A percentile compares a stretch with the other conserved stretches of the same genome.
Evolutionary conservation across 2,888 invertebrate species (phyloP).

Genomic region (Ethmia dodecea): DNA sequence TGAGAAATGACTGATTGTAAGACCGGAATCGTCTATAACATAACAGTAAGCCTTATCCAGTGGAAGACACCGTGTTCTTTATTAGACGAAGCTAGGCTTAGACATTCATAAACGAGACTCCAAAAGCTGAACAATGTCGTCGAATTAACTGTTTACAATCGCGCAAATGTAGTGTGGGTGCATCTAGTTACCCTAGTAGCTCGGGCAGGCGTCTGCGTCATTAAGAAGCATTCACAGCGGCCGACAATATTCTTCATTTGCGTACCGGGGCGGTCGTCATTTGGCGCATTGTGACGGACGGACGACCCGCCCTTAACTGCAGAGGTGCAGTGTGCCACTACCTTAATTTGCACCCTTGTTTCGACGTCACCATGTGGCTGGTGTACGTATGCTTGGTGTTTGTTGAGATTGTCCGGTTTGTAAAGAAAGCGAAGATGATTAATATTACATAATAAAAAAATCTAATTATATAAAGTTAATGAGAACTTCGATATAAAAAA

Average conservation of each 20-base stretch:
- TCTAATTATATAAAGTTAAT: no score
- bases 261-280: constrained; percentile 65
- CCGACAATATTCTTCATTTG: constrained; percentile 78
- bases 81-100: no score
- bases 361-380: constrained; percentile 24
- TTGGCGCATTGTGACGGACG: constrained; percentile 67
- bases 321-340: constrained; percentile 52
- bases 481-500: no score
- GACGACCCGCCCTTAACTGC: constrained; percentile 48
- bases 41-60: no score
- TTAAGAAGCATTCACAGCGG: constrained; percentile 72
- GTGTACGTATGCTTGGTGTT: no score
- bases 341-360: constrained; percentile 74
- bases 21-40: no score
- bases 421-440: no score
- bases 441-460: no score
- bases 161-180: constrained; percentile 59
- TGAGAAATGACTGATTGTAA: no score
- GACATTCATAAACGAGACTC: no score
- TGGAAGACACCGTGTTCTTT: no score
- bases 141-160: constrained; percentile 62
- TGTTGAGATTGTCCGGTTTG: no score
- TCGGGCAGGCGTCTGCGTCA: constrained; percentile 43
- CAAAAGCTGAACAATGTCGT: constrained; percentile 7
- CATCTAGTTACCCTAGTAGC: constrained; percentile 36